phyloP scores from a whole-genome alignment of 2,888 invertebrate species.

The Rotaria macrura region DNA sequence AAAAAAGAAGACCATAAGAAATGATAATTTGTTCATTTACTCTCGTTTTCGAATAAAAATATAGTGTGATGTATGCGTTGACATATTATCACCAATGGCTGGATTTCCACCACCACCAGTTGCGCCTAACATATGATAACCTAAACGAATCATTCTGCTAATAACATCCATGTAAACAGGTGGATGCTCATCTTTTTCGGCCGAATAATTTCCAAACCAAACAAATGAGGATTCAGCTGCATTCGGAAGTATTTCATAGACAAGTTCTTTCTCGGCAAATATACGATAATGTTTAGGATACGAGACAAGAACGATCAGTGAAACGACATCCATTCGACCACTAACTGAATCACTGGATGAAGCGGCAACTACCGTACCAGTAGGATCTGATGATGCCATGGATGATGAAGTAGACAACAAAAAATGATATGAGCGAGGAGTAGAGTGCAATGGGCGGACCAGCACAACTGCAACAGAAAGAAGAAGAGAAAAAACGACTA shows the following conservation, averaged over 20 bases:
- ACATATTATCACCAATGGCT: constrained; percentile 12
- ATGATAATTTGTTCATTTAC: background rate
- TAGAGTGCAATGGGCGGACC: background rate
- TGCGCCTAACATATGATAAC: background rate
- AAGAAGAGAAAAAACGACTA: background rate
- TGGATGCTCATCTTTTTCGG: constrained; percentile 16
- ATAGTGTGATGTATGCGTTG: constrained; percentile 5
- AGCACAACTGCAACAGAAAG: background rate
- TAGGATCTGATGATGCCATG: background rate
- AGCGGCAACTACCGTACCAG: background rate
- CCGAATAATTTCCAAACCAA: constrained; percentile 20
- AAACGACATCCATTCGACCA: background rate
- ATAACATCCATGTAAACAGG: constrained; percentile 14
- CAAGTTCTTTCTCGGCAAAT: constrained; percentile 13
- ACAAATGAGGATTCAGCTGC: background rate
- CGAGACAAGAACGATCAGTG: background rate
- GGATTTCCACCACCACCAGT: constrained; percentile 20
- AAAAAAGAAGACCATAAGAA: no score
- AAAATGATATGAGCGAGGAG: background rate
- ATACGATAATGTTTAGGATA: constrained; percentile 17
- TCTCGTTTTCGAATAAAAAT: constrained; percentile 10
- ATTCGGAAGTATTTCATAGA: background rate
- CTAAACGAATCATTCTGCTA: background rate
- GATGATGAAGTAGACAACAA: background rate
- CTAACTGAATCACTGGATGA: background rate